These are phyloP conservation scores for Helicoverpa armigera DNA, from an alignment of 1,140 invertebrate genomes.

Conservation along the genomic window DNA sequence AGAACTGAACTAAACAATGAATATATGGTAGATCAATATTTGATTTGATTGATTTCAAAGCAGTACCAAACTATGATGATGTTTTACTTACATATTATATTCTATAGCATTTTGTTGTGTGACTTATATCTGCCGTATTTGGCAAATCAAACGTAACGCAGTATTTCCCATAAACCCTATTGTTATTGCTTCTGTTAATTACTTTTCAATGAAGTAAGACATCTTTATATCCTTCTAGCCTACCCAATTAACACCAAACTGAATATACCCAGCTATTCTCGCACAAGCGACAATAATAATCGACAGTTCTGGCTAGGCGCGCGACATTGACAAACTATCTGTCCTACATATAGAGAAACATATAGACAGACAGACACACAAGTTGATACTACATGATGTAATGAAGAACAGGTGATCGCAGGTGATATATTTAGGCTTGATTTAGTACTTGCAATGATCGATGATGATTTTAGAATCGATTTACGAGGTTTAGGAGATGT, in stretches of 20 bases:
- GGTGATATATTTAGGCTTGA: constrained; percentile 25
- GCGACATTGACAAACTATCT: constrained; percentile 27
- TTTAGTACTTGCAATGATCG: background rate
- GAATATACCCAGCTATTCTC: background rate
- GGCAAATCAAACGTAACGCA: too few species aligned
- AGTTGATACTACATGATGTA: constrained; percentile 1
- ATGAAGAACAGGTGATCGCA: constrained; percentile 24
- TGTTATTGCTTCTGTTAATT: too few species aligned
- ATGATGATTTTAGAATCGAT: constrained; percentile 16
- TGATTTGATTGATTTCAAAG: too few species aligned
- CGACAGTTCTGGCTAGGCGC: constrained; percentile 16
- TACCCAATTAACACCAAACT: background rate
- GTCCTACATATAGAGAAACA: background rate
- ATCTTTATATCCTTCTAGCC: background rate
- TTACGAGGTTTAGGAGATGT: constrained; percentile 3
- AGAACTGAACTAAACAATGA: too few species aligned
- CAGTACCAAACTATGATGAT: too few species aligned
- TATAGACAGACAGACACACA: background rate
- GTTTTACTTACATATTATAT: too few species aligned
- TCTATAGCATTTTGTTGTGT: too few species aligned
- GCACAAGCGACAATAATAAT: constrained; percentile 20
- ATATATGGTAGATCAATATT: too few species aligned
- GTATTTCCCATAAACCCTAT: too few species aligned
- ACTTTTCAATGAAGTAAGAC: too few species aligned
- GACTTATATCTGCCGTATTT: too few species aligned